Conservation (phyloP, 2,888 invertebrate species). For the Cephus nigrinus region DNA sequence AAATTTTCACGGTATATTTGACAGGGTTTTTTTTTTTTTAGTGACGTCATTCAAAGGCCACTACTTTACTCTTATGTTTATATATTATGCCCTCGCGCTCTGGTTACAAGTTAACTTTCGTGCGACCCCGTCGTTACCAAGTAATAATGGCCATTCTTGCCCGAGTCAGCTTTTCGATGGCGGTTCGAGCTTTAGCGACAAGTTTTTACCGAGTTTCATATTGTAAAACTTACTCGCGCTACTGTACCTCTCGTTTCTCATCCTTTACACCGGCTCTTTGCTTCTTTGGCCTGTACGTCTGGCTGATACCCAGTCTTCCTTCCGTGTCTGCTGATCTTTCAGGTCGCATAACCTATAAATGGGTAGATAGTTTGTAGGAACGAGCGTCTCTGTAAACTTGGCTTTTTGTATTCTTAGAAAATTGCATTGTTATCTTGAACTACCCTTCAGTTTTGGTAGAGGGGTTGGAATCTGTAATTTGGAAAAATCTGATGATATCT, state of each 20-base stretch:
- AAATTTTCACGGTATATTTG: too few relatives aligned
- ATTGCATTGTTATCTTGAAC: neutral
- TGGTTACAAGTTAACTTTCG: neutral
- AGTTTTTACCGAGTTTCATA: neutral
- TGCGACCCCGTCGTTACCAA: neutral
- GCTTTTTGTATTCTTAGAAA: neutral
- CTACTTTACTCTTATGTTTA: neutral
- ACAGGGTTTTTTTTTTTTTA: neutral
- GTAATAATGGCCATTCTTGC: slow-evolving; percentile 6
- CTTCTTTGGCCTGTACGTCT: neutral
- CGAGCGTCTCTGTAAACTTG: neutral
- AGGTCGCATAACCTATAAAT: neutral
- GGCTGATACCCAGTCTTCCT: neutral
- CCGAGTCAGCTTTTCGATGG: slow-evolving; percentile 2
- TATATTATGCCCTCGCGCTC: neutral
- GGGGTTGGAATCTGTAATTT: neutral
- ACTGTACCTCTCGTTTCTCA: neutral
- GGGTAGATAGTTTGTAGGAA: neutral
- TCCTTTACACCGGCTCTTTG: neutral
- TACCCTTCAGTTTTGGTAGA: neutral
- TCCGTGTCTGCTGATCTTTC: neutral
- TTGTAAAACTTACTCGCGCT: slow-evolving; percentile 1
- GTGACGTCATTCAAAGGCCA: neutral
- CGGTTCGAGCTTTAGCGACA: neutral
- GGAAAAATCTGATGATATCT: neutral